Evolutionary conservation across 2,113 vertebrate genomes (phyloP).

Genomic region (Zosterops borbonicus): DNA sequence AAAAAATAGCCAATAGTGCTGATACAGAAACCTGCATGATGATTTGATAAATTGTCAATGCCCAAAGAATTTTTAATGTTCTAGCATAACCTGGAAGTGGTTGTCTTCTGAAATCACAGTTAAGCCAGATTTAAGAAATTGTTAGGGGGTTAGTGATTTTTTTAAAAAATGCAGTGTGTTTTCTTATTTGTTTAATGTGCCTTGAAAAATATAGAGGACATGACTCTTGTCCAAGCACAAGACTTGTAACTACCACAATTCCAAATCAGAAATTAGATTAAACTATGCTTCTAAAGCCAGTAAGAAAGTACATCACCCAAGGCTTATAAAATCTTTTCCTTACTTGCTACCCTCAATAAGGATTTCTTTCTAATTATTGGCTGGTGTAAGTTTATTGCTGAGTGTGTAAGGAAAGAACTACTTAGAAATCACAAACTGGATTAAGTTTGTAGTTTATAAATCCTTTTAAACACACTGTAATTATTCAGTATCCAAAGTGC

Average conservation of each 20-base stretch:
- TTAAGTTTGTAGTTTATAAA: not conserved
- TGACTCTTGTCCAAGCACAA: not conserved
- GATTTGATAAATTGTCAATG: not conserved
- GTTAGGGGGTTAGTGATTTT: not conserved
- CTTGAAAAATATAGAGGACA: not conserved
- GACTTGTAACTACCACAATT: not conserved
- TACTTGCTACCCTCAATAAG: not conserved
- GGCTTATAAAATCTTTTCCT: not conserved
- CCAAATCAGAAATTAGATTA: not conserved
- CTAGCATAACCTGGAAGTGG: not conserved
- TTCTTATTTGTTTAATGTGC: not conserved
- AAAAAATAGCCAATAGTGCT: not conserved
- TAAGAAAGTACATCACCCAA: not conserved
- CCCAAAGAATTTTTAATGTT: not conserved
- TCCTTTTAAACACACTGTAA: not conserved
- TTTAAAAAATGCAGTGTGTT: not conserved
- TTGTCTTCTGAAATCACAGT: not conserved
- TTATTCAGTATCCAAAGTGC: not conserved
- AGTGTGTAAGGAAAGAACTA: not conserved
- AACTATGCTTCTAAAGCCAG: not conserved
- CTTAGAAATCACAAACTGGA: not conserved
- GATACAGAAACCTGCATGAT: not conserved
- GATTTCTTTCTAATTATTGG: not conserved
- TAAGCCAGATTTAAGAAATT: not conserved
- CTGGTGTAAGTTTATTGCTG: not conserved